phyloP scores from a whole-genome alignment of 2,113 vertebrate species.

The Macroglossus sobrinus region DNA sequence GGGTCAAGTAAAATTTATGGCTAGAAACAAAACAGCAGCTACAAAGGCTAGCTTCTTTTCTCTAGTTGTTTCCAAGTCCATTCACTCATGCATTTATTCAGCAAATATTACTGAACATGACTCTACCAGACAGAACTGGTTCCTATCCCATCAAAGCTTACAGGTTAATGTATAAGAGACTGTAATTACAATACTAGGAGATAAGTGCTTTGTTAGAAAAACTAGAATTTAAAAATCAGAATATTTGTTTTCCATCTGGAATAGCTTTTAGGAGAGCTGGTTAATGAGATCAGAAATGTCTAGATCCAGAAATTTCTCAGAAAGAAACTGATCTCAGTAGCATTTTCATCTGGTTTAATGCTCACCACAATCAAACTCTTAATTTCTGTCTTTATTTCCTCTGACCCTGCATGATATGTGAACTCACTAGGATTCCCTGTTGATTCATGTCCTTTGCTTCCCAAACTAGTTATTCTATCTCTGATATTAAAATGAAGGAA shows the following conservation, averaged over 20 bases:
- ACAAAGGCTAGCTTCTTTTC: not conserved
- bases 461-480: not conserved
- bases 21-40: not conserved
- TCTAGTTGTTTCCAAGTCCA: not conserved
- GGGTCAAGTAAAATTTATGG: not conserved
- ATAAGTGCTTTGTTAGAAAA: not conserved
- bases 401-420: fast-evolving
- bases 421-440: not conserved
- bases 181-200: not conserved
- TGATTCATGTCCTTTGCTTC: not conserved
- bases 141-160: not conserved
- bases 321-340: not conserved
- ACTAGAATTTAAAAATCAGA: not conserved
- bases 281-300: not conserved
- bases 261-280: not conserved
- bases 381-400: not conserved
- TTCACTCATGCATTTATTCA: not conserved
- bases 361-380: not conserved
- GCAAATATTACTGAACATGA: not conserved
- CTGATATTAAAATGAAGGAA: not conserved
- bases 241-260: not conserved
- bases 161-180: not conserved
- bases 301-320: not conserved
- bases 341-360: not conserved
- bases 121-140: not conserved